phyloP scores from a whole-genome alignment of 1,140 invertebrate species.

The Pseudomyrmex cubaensis region DNA sequence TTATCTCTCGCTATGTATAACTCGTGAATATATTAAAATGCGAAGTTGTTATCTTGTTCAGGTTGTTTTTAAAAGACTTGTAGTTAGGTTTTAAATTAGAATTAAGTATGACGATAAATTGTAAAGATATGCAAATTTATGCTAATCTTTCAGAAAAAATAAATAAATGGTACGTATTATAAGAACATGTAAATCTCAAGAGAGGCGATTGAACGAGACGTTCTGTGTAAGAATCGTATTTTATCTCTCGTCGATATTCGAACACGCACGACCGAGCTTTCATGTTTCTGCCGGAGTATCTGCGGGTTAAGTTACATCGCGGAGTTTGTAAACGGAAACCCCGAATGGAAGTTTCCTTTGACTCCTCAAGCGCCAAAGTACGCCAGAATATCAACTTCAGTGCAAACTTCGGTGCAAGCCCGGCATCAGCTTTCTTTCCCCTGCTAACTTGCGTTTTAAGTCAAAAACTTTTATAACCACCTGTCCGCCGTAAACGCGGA shows the following conservation, averaged over 20 bases:
- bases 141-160: neutral
- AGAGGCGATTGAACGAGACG: neutral
- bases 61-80: neutral
- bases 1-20: no score
- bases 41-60: no score
- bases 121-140: no score
- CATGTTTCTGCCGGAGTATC: conserved; percentile 47
- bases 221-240: conserved; percentile 40
- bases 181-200: neutral
- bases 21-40: no score
- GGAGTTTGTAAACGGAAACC: conserved; percentile 58
- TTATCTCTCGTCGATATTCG: conserved; percentile 42
- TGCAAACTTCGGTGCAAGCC: conserved; percentile 42
- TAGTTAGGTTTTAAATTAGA: neutral
- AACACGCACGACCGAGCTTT: conserved; percentile 30
- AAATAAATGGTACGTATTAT: neutral
- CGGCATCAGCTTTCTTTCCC: conserved; percentile 55
- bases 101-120: neutral
- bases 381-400: conserved; percentile 48
- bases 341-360: conserved; percentile 52
- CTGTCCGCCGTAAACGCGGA: conserved; percentile 34
- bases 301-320: conserved; percentile 37
- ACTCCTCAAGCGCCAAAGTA: conserved; percentile 56
- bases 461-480: conserved; percentile 46
- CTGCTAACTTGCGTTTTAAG: conserved; percentile 45